Conservation (phyloP, 2,797 vertebrate species). For the Epinephelus awoara region DNA sequence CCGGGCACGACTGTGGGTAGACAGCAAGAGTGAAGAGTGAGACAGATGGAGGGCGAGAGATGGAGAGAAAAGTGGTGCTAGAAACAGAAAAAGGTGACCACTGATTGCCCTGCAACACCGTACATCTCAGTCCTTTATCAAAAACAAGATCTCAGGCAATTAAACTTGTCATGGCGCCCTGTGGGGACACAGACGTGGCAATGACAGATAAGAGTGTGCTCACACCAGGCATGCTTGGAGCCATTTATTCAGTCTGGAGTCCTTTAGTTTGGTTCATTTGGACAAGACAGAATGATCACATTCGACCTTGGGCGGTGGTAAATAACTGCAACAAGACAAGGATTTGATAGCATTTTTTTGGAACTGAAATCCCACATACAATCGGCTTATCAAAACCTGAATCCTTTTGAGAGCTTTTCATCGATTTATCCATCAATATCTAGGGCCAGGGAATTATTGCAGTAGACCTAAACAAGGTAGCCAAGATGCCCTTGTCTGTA, state of each 20-base stretch:
- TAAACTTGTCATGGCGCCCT: conserved; percentile 40
- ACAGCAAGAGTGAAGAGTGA: conserved; percentile 29
- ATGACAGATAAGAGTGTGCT: conserved; percentile 56
- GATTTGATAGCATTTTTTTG: conserved; percentile 4
- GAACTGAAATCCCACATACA: not conserved
- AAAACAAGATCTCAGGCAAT: conserved; percentile 69
- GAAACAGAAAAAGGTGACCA: conserved; percentile 57
- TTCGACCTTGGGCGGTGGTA: conserved; percentile 28
- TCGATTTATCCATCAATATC: not conserved
- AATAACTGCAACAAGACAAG: not conserved
- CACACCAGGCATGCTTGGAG: conserved; percentile 9
- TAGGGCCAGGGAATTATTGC: not conserved
- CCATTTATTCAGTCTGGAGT: conserved; percentile 17
- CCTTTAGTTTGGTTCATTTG: conserved; percentile 28
- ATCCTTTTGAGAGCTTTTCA: not conserved
- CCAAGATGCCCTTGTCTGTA: not conserved
- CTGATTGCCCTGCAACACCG: conserved; percentile 34
- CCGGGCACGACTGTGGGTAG: conserved; percentile 16
- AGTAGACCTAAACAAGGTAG: not conserved
- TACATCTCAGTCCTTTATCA: conserved; percentile 52
- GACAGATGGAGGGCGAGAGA: conserved; percentile 20
- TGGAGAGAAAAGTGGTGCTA: conserved; percentile 10
- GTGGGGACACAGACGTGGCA: conserved; percentile 28
- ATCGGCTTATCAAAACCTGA: not conserved
- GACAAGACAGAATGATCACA: conserved; percentile 6